Conservation (phyloP, 2,888 invertebrate species). For the Leptogaster cylindrica region DNA sequence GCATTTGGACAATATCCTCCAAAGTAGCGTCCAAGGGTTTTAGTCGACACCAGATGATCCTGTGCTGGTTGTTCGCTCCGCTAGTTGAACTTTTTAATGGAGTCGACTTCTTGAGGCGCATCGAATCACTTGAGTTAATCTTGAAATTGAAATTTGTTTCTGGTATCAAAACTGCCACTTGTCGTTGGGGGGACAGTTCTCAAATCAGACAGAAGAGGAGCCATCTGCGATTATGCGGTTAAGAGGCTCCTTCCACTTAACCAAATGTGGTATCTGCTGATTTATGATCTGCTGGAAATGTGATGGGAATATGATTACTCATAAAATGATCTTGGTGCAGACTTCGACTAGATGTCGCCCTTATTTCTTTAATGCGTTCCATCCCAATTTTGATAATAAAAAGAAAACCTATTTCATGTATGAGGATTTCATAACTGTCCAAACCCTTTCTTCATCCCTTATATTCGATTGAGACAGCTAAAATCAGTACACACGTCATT, state of each 20-base stretch:
- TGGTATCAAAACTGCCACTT: not conserved
- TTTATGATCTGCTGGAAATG: constrained; percentile 12
- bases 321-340: not conserved
- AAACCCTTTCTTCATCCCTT: too few species aligned
- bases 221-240: not conserved
- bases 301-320: constrained; percentile 9
- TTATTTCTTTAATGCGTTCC: too few species aligned
- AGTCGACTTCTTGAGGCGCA: not conserved
- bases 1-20: not conserved
- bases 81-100: not conserved
- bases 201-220: not conserved
- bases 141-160: constrained; percentile 1
- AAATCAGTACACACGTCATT: too few species aligned
- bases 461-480: too few species aligned
- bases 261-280: not conserved
- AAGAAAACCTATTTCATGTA: too few species aligned
- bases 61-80: not conserved
- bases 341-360: not conserved
- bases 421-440: too few species aligned
- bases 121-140: not conserved
- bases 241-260: not conserved
- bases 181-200: not conserved
- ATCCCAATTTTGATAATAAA: too few species aligned
- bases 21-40: not conserved
- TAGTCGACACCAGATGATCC: not conserved